A percentile compares a stretch with the other conserved stretches of the same genome.
Evolutionary conservation across 2,888 invertebrate species (phyloP).

Genomic region (Cryptosula pallasiana): DNA sequence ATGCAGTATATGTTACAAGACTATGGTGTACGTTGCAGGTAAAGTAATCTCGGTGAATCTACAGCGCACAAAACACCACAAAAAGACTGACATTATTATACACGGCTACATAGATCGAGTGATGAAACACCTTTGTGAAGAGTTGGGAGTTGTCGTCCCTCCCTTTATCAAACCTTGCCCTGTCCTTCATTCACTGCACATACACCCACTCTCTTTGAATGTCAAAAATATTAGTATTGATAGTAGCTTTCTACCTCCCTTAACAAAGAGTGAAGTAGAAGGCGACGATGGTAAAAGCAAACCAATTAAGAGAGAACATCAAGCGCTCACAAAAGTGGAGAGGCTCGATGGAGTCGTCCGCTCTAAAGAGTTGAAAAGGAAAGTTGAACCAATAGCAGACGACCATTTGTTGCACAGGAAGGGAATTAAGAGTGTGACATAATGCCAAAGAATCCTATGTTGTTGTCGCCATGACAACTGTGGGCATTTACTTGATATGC

Average conservation of each 20-base stretch:
- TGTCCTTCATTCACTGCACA: not conserved
- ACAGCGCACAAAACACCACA: slow-evolving; percentile 95
- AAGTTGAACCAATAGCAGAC: too few species aligned
- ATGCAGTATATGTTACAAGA: too few species aligned
- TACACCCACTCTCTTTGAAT: not conserved
- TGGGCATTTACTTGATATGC: too few species aligned
- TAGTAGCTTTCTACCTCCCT: not conserved
- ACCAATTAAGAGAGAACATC: too few species aligned
- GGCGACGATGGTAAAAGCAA: too few species aligned
- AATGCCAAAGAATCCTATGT: too few species aligned
- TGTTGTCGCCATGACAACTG: too few species aligned
- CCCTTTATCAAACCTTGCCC: not conserved
- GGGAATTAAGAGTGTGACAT: too few species aligned
- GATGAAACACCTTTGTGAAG: slow-evolving; percentile 40
- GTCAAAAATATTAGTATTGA: not conserved
- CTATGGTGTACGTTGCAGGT: slow-evolving; percentile 58
- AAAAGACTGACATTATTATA: slow-evolving; percentile 81
- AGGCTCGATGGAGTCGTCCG: too few species aligned
- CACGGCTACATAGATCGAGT: slow-evolving; percentile 83
- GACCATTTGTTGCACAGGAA: too few species aligned
- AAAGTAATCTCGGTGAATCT: slow-evolving; percentile 89
- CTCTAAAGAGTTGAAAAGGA: too few species aligned
- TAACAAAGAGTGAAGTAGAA: not conserved
- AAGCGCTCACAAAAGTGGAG: too few species aligned
- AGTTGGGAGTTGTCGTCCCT: slow-evolving; percentile 12